A percentile compares a stretch with the other conserved stretches of the same genome.
These are phyloP conservation scores for Panagrolaimus sp. DNA, from an alignment of 1,140 invertebrate species.

Conservation along the genomic window DNA sequence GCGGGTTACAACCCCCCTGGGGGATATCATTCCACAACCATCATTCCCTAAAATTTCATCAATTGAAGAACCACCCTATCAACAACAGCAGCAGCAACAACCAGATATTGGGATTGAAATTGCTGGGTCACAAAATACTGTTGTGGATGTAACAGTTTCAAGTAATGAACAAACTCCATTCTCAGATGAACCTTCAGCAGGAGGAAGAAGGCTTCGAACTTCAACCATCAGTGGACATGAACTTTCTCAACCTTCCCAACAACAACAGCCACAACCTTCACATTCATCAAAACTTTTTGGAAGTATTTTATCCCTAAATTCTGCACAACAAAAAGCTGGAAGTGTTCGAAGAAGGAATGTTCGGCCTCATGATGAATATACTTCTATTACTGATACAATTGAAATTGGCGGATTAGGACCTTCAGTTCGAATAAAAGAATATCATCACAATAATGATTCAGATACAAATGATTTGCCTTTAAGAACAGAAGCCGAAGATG, in stretches of 20 bases:
- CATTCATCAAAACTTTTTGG: not conserved
- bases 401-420: not conserved
- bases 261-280: not conserved
- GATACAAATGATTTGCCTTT: conserved; percentile 6
- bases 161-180: too few relatives aligned
- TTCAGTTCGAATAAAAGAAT: not conserved
- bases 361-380: conserved; percentile 32
- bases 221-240: conserved; percentile 14
- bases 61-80: too few relatives aligned
- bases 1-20: not conserved
- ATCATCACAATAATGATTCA: conserved; percentile 10
- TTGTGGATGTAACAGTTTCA: too few relatives aligned
- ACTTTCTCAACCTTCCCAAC: not conserved
- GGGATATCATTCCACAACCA: not conserved
- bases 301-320: conserved; percentile 26
- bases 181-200: not conserved
- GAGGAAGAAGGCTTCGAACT: conserved; percentile 8
- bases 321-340: not conserved
- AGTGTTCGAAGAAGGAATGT: not conserved
- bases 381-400: conserved; percentile 35
- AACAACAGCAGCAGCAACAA: not conserved
- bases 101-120: not conserved
- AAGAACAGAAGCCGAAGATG: conserved; percentile 19
- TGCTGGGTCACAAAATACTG: not conserved
- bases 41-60: conserved; percentile 2